Evolutionary conservation across 2,113 vertebrate species (phyloP).

Genomic region (Nanorana parkeri): DNA sequence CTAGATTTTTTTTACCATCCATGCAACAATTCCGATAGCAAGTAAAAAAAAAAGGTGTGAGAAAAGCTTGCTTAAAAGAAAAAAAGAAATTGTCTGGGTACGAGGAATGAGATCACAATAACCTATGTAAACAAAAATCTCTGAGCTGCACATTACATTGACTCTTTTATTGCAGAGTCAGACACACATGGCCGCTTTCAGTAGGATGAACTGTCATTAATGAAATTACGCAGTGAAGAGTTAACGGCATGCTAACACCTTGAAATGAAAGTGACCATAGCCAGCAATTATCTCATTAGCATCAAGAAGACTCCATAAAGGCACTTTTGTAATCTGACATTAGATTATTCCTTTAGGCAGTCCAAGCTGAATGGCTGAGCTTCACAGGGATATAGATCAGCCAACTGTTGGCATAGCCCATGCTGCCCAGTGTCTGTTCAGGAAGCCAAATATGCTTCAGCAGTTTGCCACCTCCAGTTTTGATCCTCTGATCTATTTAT

Average conservation of each 20-base stretch:
- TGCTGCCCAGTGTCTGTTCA: neutral
- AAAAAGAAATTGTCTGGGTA: neutral
- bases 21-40: neutral
- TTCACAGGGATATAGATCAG: neutral
- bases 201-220: neutral
- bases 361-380: neutral
- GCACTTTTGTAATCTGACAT: no score
- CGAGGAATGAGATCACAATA: neutral
- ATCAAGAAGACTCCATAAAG: no score
- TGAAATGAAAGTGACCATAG: no score
- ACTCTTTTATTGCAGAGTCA: neutral
- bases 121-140: neutral
- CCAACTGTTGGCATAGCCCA: neutral
- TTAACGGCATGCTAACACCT: no score
- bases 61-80: neutral
- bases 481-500: neutral
- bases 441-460: neutral
- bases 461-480: neutral
- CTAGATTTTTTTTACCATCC: neutral
- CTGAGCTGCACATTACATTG: neutral
- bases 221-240: no score
- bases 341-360: no score
- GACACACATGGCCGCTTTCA: neutral
- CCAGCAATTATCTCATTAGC: no score
- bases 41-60: conserved; percentile 33